Percentiles rank a stretch among this genome's conserved stretches.
Evolutionary conservation across 1,140 invertebrate genomes (phyloP).

Genomic region (Sminthurinus signatus): DNA sequence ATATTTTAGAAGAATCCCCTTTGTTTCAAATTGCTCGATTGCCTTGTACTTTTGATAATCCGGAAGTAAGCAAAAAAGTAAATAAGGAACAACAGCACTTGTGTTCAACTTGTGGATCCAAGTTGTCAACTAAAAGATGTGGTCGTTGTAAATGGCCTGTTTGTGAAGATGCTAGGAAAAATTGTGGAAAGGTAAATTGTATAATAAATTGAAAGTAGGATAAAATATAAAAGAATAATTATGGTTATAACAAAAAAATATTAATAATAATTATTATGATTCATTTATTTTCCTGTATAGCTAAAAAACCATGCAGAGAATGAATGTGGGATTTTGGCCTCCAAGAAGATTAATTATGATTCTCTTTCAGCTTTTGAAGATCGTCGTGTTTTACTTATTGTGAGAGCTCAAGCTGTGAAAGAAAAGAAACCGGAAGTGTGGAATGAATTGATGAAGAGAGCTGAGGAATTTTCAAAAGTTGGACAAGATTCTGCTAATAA

Average conservation of each 20-base stretch:
- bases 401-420: not conserved
- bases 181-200: constrained; percentile 12
- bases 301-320: constrained; percentile 1
- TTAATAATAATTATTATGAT: not conserved
- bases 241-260: not conserved
- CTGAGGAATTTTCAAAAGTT: too few species aligned
- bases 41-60: too few species aligned
- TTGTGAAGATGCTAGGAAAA: not conserved
- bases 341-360: not conserved
- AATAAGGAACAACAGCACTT: not conserved
- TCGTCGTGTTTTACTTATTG: not conserved
- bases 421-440: not conserved
- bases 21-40: not conserved
- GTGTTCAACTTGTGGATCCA: not conserved
- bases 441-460: not conserved
- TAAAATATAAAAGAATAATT: too few species aligned
- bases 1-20: not conserved
- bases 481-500: too few species aligned
- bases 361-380: not conserved
- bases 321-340: not conserved
- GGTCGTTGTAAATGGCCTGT: constrained; percentile 3
- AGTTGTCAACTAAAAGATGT: not conserved
- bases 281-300: not conserved
- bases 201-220: too few species aligned
- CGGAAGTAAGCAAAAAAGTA: too few species aligned